Evolutionary conservation across 2,888 invertebrate genomes (phyloP).

Genomic region (Peribatodes rhomboidaria): DNA sequence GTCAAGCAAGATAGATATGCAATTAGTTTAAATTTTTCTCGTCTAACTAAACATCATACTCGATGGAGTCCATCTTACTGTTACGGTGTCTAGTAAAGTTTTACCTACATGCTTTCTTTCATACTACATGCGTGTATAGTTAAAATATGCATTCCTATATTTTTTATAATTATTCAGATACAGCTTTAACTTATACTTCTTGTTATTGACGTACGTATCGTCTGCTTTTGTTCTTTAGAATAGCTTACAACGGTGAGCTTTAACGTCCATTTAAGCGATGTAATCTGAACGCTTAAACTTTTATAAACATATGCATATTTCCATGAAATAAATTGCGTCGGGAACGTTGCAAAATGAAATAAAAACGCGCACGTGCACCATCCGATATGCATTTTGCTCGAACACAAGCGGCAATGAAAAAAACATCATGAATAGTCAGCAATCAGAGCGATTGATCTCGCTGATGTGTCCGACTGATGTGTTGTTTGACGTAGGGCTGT

Average conservation of each 20-base stretch:
- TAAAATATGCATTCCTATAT: background rate
- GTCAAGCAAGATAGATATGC: background rate
- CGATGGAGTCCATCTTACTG: too few species aligned
- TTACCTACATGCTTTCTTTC: too few species aligned
- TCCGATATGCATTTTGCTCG: conserved; percentile 41
- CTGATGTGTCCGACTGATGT: conserved; percentile 40
- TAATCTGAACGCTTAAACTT: conserved; percentile 17
- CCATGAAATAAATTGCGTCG: conserved; percentile 30
- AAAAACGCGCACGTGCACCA: conserved; percentile 37
- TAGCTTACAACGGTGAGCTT: conserved; percentile 6
- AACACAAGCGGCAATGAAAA: conserved; percentile 44
- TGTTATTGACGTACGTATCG: conserved; percentile 13
- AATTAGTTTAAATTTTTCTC: too few species aligned
- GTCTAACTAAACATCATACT: too few species aligned
- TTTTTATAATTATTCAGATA: conserved; percentile 3
- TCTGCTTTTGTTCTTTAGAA: conserved; percentile 23
- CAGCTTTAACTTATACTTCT: conserved; percentile 5
- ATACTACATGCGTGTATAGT: background rate
- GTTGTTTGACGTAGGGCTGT: conserved; percentile 40
- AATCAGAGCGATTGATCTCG: conserved; percentile 51
- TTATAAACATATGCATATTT: conserved; percentile 22
- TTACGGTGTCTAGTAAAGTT: too few species aligned
- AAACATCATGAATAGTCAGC: conserved; percentile 47
- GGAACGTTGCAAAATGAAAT: conserved; percentile 31
- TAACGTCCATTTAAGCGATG: conserved; percentile 7